Base-by-base conservation (phyloP, 2,113 vertebrate genomes). In the Centropus bengalensis region DNA sequence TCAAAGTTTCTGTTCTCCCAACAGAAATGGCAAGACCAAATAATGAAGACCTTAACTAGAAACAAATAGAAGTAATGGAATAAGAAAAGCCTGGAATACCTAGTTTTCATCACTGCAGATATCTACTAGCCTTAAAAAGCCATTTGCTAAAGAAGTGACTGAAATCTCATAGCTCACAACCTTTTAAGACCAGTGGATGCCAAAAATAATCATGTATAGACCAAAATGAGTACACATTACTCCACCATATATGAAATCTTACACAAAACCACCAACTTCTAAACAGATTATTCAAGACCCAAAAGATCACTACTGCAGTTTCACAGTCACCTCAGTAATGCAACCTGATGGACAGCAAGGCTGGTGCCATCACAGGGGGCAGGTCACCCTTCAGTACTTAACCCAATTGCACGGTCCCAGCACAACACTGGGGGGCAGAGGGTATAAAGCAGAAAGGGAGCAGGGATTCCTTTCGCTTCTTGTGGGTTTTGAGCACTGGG, bases 331-430 rank as follows among this genome's bases (percentile, higher is more conserved):
- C 23, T 60, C 11, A 27, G 49, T 1, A 5, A 79, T 21, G 12
- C 47, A 24, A 30, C 55, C 42, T 47, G 6, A 28, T 0, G 0
- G 28, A 33, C n/a, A 67, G 8, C 10, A 30, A 44, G 18, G 30
- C 19, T 82, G 16, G 33, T 49, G 27, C 38, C 40, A 44, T 21
- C 30, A 32, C 30, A 71, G 54, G 27, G 77, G 14, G 14, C n/a
- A 90, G 70, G 16, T 17, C 30, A 45, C 11, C 17, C 38, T 74
- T 5, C 10, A 14, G 38, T 74, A 27, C 10, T 51, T 60, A 71
- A 18, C 16, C 44, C 58, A 60, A 27, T n/a, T 13, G 14, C 30
- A 36, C 12, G 14, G 27, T 33, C 36, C 3, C 2, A 60, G 36
- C 36, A 36, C 36, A 36, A 36, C 36, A 36, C 36, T 36, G 36